A percentile compares a stretch with the other conserved stretches of the same genome.
phyloP scores from a whole-genome alignment of 2,113 vertebrate species.

The Tragelaphus scriptus region DNA sequence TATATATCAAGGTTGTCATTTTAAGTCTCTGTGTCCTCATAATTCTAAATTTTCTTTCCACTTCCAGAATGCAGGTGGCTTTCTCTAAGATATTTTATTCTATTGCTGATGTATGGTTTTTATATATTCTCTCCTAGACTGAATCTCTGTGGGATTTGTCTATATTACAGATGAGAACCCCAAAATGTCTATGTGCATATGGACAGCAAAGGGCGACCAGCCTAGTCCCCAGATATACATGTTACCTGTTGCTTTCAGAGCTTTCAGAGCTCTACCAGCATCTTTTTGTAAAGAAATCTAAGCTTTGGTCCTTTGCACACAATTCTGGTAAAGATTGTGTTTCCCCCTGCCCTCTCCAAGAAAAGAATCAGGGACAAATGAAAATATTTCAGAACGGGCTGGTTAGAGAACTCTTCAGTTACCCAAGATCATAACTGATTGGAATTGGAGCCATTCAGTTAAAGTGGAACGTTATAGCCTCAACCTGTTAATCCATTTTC shows the following conservation, averaged over 20 bases:
- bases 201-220: not conserved
- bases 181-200: not conserved
- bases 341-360: not conserved
- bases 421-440: not conserved
- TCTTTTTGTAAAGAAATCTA: not conserved
- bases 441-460: not conserved
- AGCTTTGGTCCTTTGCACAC: not conserved
- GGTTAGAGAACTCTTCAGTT: not conserved
- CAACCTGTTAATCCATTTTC: not conserved
- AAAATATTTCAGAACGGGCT: not conserved
- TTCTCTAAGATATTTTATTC: not conserved
- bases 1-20: not conserved
- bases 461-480: not conserved
- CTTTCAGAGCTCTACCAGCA: not conserved
- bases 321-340: not conserved
- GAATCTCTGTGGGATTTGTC: not conserved
- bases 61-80: not conserved
- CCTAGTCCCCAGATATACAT: fast-evolving
- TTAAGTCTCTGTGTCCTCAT: not conserved
- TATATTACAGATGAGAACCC: not conserved
- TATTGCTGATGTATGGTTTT: not conserved
- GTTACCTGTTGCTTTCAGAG: not conserved
- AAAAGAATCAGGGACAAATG: not conserved
- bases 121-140: not conserved
- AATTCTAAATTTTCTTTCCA: not conserved